Evolutionary conservation across 2,113 vertebrate species (phyloP), one percentile per base, ranked within the genome.

Genomic region (Alethe castanea): DNA sequence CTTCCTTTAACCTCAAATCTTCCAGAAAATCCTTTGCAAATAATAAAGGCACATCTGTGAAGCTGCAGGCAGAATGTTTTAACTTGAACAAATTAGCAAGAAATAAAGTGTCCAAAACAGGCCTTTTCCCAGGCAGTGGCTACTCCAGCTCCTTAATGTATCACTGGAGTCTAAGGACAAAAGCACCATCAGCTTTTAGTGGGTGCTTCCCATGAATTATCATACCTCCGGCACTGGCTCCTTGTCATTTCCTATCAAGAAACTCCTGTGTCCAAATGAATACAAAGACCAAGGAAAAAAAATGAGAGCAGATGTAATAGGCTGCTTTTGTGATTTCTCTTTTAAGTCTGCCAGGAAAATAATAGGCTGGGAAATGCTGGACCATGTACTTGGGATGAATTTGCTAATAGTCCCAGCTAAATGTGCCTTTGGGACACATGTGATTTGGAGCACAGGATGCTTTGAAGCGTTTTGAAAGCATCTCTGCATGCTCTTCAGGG

Each of bases 371-470:
- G 77, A 78, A 60, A 59, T 28, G 36, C 31, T 36, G 40, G 31
- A 48, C 6, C 3, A 62, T 4, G 35, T 28, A 86, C 23, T 60
- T 23, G 53, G 33, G 57, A 87, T 19, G 25, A 54, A 69, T 29
- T 36, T 12, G 0, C 48, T 71, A n/a, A 79, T 50, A 66, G 35
- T 73, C 50, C 67, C 88, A 61, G 88, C 67, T 88, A 94, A 88
- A 81, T 82, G 88, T 94, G 90, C 90, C 94, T 73, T 52, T 72
- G 66, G 76, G 94, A 78, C 42, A 79, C 7, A 18, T 71, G 92
- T 78, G 88, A 76, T 90, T 48, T 87, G 70, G 84, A 76, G 90
- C 81, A 85, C 25, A 40, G 53, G 26, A 65, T 79, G 66, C 59
- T 85, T 33, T 60, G 73, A 72, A 59, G 74, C 2, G 0, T 9